Base-by-base conservation (phyloP, 1,140 invertebrate genomes). In the Aphelenchoides avenae region DNA sequence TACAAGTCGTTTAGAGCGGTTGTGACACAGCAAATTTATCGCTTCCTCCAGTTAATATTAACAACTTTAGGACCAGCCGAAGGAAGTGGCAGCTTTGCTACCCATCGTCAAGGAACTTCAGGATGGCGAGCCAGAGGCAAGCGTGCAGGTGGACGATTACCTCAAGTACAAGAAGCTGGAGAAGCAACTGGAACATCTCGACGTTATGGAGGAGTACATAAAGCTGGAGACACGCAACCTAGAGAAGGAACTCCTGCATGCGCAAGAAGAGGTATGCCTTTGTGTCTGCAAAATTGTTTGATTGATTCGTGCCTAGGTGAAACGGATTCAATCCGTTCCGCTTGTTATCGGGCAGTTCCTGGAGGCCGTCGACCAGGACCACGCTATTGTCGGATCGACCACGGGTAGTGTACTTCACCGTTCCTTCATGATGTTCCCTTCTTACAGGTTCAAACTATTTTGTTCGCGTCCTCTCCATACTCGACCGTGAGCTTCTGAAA, bases 161-260 rank as follows among this genome's bases (percentile, higher is more conserved):
- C 22, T 73, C 18, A 66, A 60, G 39, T 71, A 60, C 48, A 72
- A 92, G 88, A 94, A 94, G 85, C 80, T 96, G 2, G 88, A 94
- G 80, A 84, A 88, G 61, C 90, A 93, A 78, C 78, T 96, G n/a
- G 90, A 95, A 78, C 95, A 95, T 79, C 81, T 96, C 2, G 87
- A 92, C 78, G 92, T 96, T 13, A 92, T 95, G 83, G 92, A 96
- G 81, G 91, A 94, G 71, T 96, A 96, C 73, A 93, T 96, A 42
- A 97, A 97, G 81, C 89, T 95, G 85, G 92, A 97, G 78, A 91
- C 93, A 76, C 85, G 91, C 42, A 96, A 96, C 80, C 80, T 97
- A 31, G 95, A 96, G 73, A 96, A 96, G 70, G 92, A 96, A 79
- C 92, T 94, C 75, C 80, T 95, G 1, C 91, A 97, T 82, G 92